Base-by-base conservation (phyloP, 2,797 vertebrate genomes). In the Sebastes steindachneri region DNA sequence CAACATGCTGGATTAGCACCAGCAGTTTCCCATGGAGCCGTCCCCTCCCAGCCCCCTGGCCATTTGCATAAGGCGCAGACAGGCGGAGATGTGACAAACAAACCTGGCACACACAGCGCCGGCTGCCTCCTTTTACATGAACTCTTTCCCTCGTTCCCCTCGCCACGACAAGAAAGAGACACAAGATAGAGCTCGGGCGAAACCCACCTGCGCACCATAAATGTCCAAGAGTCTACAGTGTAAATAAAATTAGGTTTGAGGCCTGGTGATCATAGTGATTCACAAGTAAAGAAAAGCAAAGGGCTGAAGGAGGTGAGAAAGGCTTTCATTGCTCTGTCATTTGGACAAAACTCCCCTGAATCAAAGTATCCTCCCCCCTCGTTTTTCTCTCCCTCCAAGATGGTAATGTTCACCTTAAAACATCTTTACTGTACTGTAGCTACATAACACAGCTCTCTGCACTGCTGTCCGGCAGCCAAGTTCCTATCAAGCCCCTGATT, bases 401-500 rank as follows among this genome's bases (percentile, higher is more conserved):
- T 93, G 94, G 94, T 96, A 95, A 94, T 96, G 96, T 97, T 97
- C 96, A 97, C 97, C 97, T 97, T 97, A 97, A 97, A 94, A 96
- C 96, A 95, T 96, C 94, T 94, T 92, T 96, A 95, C 94, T 96
- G 95, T 96, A 92, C 89, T 90, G 88, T 88, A 95, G 93, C 93
- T 88, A 81, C 65, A 73, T 94, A 96, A 94, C 93, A 94, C 94
- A 91, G 96, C 96, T 95, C 88, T 89, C 87, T 86, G 94, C 89
- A 91, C 95, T 84, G 94, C 93, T 96, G 96, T 95, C 84, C 93
- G 86, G 84, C 95, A 94, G 97, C 97, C 98, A 99, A 97, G 96
- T 96, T 97, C 96, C 97, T 96, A 97, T 98, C 97, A 96, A 88
- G 95, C 88, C 86, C 82, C 95, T 98, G 97, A 98, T 99, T 98